Base-by-base conservation (phyloP, 2,797 vertebrate genomes). In the Aythya fuligula region DNA sequence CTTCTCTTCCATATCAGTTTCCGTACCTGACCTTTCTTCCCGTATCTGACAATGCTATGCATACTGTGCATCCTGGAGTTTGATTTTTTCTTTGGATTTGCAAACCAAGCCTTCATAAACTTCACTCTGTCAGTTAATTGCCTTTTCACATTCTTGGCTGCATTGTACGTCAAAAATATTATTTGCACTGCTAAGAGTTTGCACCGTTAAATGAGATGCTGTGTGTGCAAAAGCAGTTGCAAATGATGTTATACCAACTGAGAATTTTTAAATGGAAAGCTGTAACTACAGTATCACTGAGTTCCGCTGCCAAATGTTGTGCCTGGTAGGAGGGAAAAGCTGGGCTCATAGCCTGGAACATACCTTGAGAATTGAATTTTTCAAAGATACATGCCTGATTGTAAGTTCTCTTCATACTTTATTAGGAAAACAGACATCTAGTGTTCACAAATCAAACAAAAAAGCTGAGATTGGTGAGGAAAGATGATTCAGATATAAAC, bases 171-270 rank as follows among this genome's bases (percentile, higher is more conserved):
- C 4, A 3, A 89, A 74, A 75, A 64, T 38, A 64, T 45, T 85
- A 69, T 83, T 90, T 91, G n/a, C 65, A 80, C 73, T 93, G 57
- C 36, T 82, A 77, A 67, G 72, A 85, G 28, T 87, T 83, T 87
- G 12, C 41, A 65, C 69, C 49, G 45, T 85, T 94, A 74, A 80
- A 91, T 87, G 36, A 89, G 61, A 79, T n/a, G 43, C 65, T 83
- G 38, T 76, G 17, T 60, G 25, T 79, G 57, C n/a, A 67, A 90
- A 93, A 93, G 30, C 78, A 89, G 47, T 60, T 93, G 34, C 57
- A 91, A 93, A 94, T 91, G 47, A 73, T 85, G 36, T 70, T 90
- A 78, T 69, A 74, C 27, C 62, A 89, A 53, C 64, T 81, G 61
- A 1, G 2, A 77, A 24, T 62, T 94, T 87, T 93, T 57, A 51